Base-by-base conservation (phyloP, 2,888 invertebrate genomes). In the Euplagia quadripunctaria region DNA sequence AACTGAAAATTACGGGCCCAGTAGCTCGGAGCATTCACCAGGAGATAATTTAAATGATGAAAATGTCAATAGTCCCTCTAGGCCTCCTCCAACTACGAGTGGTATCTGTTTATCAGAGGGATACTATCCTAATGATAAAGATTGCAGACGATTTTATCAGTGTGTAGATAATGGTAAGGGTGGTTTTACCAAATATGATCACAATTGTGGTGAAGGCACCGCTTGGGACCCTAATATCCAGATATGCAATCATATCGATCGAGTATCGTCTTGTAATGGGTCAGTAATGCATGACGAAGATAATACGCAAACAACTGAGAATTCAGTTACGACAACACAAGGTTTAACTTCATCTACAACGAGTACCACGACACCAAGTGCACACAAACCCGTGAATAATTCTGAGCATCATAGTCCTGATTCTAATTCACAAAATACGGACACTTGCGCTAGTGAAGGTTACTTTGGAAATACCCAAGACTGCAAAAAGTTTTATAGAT, bases 401-500 rank as follows among this genome's bases (percentile, higher is more conserved):
- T 70, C 52, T 7, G 63, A 70, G 43, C 77, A 86, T 20, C 43
- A 46, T 46, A 83, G 82, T 63, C 81, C 80, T 72, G 79, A 73
- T 64, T 76, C 84, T 3, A 79, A 64, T 75, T 51, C 63, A 41
- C 58, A 55, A 42, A 51, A 17, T 42, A 46, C n/a, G 5, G 77
- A 86, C 46, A 84, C 89, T 73, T 87, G 91, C 46, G 84, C 88
- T 71, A 97, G 97, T 87, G 96, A 97, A 88, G 97, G 97, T 9
- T 97, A 96, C 83, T 97, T 96, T 92, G 96, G 97, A 0, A 95
- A 97, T 86, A 96, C 96, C 4, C 93, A 95, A 64, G 86, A 96
- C 74, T 97, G 97, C 83, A 95, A 95, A 49, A 97, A 97, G 85
- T 97, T 97, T 89, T 97, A 97, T 85, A 96, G 97, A 63, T 97